Evolutionary conservation across 2,797 vertebrate genomes (phyloP).

Genomic region (Brachyalestes nurse): DNA sequence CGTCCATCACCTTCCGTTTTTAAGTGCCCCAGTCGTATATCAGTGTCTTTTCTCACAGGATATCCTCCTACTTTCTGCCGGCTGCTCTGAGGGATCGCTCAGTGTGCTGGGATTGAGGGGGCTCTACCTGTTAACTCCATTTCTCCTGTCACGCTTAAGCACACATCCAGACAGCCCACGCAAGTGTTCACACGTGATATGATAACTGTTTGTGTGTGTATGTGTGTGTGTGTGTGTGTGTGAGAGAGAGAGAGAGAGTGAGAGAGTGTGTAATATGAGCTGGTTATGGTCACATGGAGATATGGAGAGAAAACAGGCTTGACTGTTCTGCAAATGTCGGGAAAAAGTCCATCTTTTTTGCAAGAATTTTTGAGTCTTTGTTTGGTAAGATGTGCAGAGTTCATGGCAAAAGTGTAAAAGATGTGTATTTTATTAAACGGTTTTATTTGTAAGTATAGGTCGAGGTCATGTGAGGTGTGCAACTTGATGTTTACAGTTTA

Average conservation of each 20-base stretch:
- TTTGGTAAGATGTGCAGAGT: slow-evolving; percentile 2
- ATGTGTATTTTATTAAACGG: no score
- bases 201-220: slow-evolving; percentile 18
- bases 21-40: slow-evolving; percentile 76
- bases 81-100: slow-evolving; percentile 18
- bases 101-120: slow-evolving; percentile 17
- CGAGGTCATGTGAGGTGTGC: no score
- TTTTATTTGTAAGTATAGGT: no score
- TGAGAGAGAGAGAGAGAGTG: not conserved
- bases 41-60: slow-evolving; percentile 64
- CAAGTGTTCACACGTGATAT: slow-evolving; percentile 35
- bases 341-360: not conserved
- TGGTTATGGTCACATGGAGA: slow-evolving; percentile 6
- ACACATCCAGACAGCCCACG: slow-evolving; percentile 32
- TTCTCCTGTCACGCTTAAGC: slow-evolving; percentile 33
- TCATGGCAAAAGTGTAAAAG: no score
- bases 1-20: slow-evolving; percentile 67
- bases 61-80: slow-evolving; percentile 59
- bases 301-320: slow-evolving; percentile 1
- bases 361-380: slow-evolving; percentile 12
- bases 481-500: no score
- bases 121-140: slow-evolving; percentile 23
- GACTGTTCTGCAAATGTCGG: not conserved
- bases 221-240: slow-evolving; percentile 12
- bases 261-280: not conserved